These are phyloP conservation scores for Bombus soroeensis DNA, from an alignment of 1,140 invertebrate genomes.

Conservation along the genomic window DNA sequence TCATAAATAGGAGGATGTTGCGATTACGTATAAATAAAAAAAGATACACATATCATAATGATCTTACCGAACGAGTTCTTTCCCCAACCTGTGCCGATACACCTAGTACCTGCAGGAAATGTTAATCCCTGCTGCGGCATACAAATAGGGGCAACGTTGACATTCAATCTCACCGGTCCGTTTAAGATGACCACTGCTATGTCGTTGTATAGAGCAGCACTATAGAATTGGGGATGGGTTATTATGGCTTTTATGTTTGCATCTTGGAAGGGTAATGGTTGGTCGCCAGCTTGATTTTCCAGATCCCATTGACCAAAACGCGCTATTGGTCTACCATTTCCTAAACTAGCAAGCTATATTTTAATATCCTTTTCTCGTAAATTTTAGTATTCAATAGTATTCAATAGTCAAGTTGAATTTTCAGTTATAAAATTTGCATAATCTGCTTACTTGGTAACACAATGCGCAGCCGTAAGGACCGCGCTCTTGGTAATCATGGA, in stretches of 20 bases:
- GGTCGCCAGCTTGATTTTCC: conserved; percentile 77
- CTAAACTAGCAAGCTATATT: conserved; percentile 55
- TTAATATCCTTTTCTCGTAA: background rate
- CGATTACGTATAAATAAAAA: background rate
- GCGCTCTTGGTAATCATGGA: conserved; percentile 82
- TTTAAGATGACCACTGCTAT: conserved; percentile 85
- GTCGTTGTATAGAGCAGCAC: conserved; percentile 84
- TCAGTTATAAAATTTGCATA: background rate
- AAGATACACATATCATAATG: background rate
- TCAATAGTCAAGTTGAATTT: background rate
- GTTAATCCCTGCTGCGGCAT: conserved; percentile 80
- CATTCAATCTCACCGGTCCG: conserved; percentile 78
- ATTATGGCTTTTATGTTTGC: conserved; percentile 79
- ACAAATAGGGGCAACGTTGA: conserved; percentile 85
- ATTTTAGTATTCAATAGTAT: background rate
- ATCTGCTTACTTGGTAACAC: conserved; percentile 74
- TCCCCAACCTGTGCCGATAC: conserved; percentile 89
- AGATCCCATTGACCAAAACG: conserved; percentile 82
- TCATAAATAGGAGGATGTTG: background rate
- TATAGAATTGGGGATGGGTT: conserved; percentile 81
- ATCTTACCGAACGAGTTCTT: conserved; percentile 85
- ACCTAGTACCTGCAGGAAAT: conserved; percentile 80
- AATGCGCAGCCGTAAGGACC: conserved; percentile 84
- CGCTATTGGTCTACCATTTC: conserved; percentile 67
- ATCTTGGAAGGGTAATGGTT: conserved; percentile 84